phyloP scores from a whole-genome alignment of 1,140 invertebrate species.

The Protaetia brevitarsis region DNA sequence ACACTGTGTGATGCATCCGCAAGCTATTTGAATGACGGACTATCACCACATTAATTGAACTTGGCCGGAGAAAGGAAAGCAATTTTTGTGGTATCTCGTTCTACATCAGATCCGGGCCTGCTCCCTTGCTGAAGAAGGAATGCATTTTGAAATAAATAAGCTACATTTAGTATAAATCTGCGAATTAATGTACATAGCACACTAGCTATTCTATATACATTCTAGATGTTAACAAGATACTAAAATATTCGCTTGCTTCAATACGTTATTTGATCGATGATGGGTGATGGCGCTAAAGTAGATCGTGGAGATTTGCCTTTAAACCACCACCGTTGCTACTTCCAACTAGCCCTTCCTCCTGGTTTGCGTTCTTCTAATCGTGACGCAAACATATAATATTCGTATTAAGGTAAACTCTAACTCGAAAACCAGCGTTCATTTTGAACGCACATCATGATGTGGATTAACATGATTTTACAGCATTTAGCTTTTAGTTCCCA shows the following conservation, averaged over 20 bases:
- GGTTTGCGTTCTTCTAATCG: slow-evolving; percentile 58
- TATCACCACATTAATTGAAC: slow-evolving; percentile 65
- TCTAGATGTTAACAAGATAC: slow-evolving; percentile 10
- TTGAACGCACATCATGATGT: too few species aligned
- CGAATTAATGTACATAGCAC: too few species aligned
- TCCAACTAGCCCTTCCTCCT: slow-evolving; percentile 47
- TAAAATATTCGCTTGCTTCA: slow-evolving; percentile 33
- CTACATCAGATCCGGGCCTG: slow-evolving; percentile 57
- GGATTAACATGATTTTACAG: too few species aligned
- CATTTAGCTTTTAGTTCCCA: too few species aligned
- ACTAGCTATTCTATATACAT: too few species aligned
- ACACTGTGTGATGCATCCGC: slow-evolving; percentile 85
- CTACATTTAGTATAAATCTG: too few species aligned
- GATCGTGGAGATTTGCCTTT: slow-evolving; percentile 41
- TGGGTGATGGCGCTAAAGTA: slow-evolving; percentile 31
- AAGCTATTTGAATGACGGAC: slow-evolving; percentile 78
- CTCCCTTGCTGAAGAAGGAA: slow-evolving; percentile 47
- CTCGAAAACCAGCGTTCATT: too few species aligned
- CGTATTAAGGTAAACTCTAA: too few species aligned
- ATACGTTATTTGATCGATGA: slow-evolving; percentile 35
- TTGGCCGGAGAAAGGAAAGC: slow-evolving; percentile 75
- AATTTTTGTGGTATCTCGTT: slow-evolving; percentile 62
- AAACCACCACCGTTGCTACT: slow-evolving; percentile 41
- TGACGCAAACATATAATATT: slow-evolving; percentile 47
- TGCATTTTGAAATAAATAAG: too few species aligned